Evolutionary conservation across 2,797 vertebrate genomes (phyloP).

Genomic region (Acanthurus tractus): DNA sequence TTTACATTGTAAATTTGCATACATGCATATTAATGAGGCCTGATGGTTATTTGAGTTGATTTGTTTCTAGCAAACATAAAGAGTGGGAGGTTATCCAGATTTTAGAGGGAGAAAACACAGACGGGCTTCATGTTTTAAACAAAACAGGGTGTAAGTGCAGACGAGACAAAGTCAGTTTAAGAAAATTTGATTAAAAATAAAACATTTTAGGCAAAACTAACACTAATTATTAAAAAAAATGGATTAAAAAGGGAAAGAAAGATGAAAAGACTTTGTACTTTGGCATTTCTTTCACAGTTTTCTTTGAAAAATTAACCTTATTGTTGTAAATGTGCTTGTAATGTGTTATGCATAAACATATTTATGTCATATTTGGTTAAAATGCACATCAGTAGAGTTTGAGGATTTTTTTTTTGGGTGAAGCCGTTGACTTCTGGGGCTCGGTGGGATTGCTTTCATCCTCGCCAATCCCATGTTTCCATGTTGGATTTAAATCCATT

Average conservation of each 20-base stretch:
- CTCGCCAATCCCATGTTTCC: slow-evolving; percentile 72
- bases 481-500: slow-evolving; percentile 78
- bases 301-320: slow-evolving; percentile 32
- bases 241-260: background rate
- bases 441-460: slow-evolving; percentile 77
- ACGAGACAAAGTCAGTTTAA: slow-evolving; percentile 13
- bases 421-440: slow-evolving; percentile 65
- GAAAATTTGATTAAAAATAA: slow-evolving; percentile 7
- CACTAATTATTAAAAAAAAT: background rate
- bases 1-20: slow-evolving; percentile 28
- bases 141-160: slow-evolving; percentile 36
- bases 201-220: slow-evolving; percentile 29
- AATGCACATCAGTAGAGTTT: slow-evolving; percentile 51
- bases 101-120: slow-evolving; percentile 12
- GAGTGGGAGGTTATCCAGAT: slow-evolving; percentile 58
- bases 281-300: background rate
- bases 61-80: slow-evolving; percentile 74
- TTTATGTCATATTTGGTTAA: slow-evolving; percentile 49
- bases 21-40: slow-evolving; percentile 50
- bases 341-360: slow-evolving; percentile 23
- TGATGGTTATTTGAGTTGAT: slow-evolving; percentile 61
- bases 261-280: background rate
- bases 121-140: slow-evolving; percentile 25
- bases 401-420: slow-evolving; percentile 37
- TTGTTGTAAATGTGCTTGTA: slow-evolving; percentile 19